Conservation (phyloP, 92 coral and sea anemone species). For the Actinernus sp. region DNA sequence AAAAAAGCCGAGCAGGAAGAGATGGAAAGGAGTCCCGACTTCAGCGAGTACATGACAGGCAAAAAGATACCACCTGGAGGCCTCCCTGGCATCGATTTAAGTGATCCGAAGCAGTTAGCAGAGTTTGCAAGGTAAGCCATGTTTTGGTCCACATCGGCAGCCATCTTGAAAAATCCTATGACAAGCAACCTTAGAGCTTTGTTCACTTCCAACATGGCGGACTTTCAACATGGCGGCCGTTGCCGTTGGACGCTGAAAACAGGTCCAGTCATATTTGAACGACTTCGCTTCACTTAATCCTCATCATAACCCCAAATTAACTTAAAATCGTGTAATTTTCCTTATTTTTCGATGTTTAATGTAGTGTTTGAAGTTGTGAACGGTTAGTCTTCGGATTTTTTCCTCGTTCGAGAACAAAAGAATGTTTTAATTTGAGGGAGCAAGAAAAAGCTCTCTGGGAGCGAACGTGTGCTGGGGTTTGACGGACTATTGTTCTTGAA, state of each 20-base stretch:
- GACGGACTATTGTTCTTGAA: too few species aligned
- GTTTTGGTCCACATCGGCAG: constrained; percentile 94
- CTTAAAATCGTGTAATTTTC: too few species aligned
- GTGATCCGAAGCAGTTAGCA: constrained; percentile 99
- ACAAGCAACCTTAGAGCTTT: constrained; percentile 95
- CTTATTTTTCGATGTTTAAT: too few species aligned
- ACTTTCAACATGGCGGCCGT: constrained; percentile 90
- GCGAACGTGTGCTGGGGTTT: too few species aligned
- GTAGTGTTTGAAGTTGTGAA: background rate
- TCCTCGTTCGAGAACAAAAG: background rate
- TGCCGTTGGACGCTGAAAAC: too few species aligned
- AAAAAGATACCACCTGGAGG: constrained; percentile 99
- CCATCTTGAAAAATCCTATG: constrained; percentile 98
- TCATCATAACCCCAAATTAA: too few species aligned
- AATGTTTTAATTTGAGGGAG: too few species aligned
- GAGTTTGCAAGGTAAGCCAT: constrained; percentile 99
- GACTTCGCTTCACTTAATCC: too few species aligned
- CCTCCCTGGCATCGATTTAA: constrained; percentile 98
- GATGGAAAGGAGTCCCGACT: constrained; percentile 92
- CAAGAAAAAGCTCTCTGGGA: too few species aligned
- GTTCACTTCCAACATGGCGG: constrained; percentile 99
- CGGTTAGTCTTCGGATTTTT: background rate
- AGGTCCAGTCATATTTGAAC: too few species aligned
- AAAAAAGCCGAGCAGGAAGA: constrained; percentile 96
- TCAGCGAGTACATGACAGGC: constrained; percentile 99